Percentiles rank a stretch among this genome's conserved stretches.
Conservation (phyloP, 2,797 vertebrate genomes). For the Taenioides sp. region DNA sequence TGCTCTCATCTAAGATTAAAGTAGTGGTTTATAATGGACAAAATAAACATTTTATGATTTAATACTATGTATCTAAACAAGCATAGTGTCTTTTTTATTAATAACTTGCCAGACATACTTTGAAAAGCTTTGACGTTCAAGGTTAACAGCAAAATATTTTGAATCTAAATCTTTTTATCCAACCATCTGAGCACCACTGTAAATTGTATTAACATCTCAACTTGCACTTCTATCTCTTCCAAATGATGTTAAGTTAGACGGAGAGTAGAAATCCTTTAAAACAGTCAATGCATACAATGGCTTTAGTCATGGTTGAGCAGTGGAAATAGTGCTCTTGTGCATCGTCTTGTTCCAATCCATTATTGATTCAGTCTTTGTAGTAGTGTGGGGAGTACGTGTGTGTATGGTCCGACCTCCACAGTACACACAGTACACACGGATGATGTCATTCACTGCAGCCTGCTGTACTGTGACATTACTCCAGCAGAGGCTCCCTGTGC, state of each 20-base stretch:
- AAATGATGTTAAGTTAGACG: background rate
- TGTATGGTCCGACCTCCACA: background rate
- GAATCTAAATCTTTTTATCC: background rate
- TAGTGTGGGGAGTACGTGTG: conserved; percentile 9
- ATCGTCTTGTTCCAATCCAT: conserved; percentile 40
- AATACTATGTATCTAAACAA: no score
- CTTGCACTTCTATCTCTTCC: conserved; percentile 2
- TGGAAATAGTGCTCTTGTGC: conserved; percentile 23
- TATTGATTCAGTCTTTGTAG: conserved; percentile 46
- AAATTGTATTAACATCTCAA: background rate
- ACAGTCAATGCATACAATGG: background rate
- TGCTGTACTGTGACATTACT: conserved; percentile 23
- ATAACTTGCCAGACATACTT: background rate
- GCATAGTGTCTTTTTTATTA: no score
- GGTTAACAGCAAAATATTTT: background rate
- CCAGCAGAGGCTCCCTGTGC: conserved; percentile 44
- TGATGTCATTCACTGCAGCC: conserved; percentile 50
- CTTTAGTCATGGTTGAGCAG: conserved; percentile 14
- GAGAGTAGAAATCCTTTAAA: conserved; percentile 1
- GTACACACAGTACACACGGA: conserved; percentile 3
- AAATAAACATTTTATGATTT: no score
- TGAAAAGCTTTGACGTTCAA: background rate
- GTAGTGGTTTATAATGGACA: no score
- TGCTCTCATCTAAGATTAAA: no score
- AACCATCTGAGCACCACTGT: background rate